Percentiles rank a stretch among this genome's conserved stretches.
Conservation (phyloP, 2,113 vertebrate genomes). For the Steatornis caripensis region DNA sequence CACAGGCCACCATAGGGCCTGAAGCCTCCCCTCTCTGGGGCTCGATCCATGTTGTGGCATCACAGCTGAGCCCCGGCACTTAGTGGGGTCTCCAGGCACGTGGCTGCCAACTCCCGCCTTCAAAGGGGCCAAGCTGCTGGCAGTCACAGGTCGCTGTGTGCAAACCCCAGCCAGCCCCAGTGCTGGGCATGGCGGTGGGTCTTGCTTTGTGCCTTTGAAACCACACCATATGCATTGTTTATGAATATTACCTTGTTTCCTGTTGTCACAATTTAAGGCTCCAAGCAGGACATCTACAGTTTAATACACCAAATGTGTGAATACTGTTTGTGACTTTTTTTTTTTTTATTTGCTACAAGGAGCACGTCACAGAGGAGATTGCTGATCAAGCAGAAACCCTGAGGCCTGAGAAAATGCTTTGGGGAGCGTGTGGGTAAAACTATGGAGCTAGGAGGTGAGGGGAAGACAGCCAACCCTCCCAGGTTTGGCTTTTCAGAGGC, state of each 20-base stretch:
- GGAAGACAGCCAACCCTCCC: background rate
- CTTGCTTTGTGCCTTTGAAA: background rate
- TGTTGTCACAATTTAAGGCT: too few species aligned
- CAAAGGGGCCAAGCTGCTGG: too few species aligned
- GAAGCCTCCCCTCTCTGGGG: too few species aligned
- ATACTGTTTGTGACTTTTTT: background rate
- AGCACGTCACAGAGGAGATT: background rate
- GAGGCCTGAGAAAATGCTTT: background rate
- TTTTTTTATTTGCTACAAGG: background rate
- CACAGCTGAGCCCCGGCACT: fast-evolving
- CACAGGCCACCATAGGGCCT: fast-evolving
- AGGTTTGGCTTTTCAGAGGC: background rate
- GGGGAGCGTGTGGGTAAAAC: fast-evolving
- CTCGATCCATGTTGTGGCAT: fast-evolving
- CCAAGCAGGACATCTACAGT: too few species aligned
- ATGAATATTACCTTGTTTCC: background rate
- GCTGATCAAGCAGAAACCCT: background rate
- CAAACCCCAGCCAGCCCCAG: fast-evolving
- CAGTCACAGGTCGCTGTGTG: fast-evolving
- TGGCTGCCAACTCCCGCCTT: background rate
- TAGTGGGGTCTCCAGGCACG: too few species aligned
- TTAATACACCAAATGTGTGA: background rate
- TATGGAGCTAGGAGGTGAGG: background rate
- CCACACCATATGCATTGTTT: fast-evolving
- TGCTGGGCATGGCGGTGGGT: fast-evolving